Evolutionary conservation across 2,888 invertebrate species (phyloP).

Genomic region (Netelia virgata): DNA sequence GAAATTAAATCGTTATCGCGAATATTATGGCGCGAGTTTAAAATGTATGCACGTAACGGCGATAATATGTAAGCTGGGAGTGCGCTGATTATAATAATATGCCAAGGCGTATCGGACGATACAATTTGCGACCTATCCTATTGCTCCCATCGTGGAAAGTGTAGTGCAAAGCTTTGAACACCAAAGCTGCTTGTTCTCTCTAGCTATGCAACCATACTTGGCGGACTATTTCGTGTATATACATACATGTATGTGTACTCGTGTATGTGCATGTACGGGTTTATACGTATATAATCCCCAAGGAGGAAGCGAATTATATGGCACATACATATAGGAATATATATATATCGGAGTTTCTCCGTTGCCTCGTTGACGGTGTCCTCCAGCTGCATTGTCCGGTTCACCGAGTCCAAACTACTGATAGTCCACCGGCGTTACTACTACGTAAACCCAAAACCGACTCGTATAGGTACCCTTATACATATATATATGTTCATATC

Average conservation of each 20-base stretch:
- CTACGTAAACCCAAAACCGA: conserved; percentile 41
- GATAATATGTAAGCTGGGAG: background rate
- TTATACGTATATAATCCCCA: background rate
- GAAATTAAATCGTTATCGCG: no score
- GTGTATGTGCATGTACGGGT: background rate
- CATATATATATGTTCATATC: background rate
- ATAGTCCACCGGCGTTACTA: conserved; percentile 38
- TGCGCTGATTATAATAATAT: background rate
- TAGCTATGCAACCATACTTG: background rate
- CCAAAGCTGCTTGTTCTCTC: conserved; percentile 13
- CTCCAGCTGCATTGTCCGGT: conserved; percentile 43
- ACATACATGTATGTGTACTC: background rate
- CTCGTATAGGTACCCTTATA: conserved; percentile 4
- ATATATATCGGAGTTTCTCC: background rate
- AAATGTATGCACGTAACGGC: background rate
- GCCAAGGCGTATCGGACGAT: conserved; percentile 35
- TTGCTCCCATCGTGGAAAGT: conserved; percentile 20
- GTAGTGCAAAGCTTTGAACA: conserved; percentile 30
- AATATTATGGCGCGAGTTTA: background rate
- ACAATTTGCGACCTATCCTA: conserved; percentile 42
- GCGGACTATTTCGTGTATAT: background rate
- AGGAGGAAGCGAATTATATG: background rate
- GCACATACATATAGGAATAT: background rate
- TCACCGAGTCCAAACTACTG: conserved; percentile 50
- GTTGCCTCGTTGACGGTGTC: conserved; percentile 1